These are phyloP conservation scores for Aphidoletes aphidimyza DNA, from an alignment of 2,888 invertebrate genomes.

Conservation along the genomic window DNA sequence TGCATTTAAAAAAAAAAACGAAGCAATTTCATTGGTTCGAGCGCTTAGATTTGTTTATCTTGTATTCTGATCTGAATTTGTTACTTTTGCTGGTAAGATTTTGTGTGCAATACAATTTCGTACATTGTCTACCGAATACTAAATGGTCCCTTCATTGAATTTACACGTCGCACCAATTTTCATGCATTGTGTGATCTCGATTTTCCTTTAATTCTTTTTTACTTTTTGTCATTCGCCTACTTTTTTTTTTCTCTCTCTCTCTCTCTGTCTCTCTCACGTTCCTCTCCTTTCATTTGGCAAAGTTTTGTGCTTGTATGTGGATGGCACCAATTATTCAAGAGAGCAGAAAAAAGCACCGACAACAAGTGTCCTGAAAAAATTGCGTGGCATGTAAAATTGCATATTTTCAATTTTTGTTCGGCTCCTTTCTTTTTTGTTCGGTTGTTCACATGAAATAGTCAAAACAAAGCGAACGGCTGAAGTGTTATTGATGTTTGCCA, in stretches of 20 bases:
- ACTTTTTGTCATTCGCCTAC: neutral
- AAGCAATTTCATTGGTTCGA: neutral
- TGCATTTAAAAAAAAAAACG: slow-evolving; percentile 28
- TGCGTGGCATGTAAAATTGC: slow-evolving; percentile 39
- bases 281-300: neutral
- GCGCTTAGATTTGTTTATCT: slow-evolving; percentile 4
- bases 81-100: slow-evolving; percentile 28
- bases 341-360: neutral
- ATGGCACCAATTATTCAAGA: neutral
- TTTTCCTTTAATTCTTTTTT: neutral
- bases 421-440: neutral
- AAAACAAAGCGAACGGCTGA: neutral
- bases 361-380: slow-evolving; percentile 54
- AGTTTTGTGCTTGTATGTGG: neutral
- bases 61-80: slow-evolving; percentile 17
- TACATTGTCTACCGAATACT: no score
- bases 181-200: slow-evolving; percentile 11
- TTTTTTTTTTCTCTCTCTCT: neutral
- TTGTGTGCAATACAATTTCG: neutral
- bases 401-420: neutral
- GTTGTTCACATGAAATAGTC: slow-evolving; percentile 8
- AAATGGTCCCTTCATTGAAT: neutral
- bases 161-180: neutral
- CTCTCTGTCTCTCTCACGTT: neutral
- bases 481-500: slow-evolving; percentile 50